Base-by-base conservation (phyloP, 2,888 invertebrate genomes). In the Galeruca laticollis region DNA sequence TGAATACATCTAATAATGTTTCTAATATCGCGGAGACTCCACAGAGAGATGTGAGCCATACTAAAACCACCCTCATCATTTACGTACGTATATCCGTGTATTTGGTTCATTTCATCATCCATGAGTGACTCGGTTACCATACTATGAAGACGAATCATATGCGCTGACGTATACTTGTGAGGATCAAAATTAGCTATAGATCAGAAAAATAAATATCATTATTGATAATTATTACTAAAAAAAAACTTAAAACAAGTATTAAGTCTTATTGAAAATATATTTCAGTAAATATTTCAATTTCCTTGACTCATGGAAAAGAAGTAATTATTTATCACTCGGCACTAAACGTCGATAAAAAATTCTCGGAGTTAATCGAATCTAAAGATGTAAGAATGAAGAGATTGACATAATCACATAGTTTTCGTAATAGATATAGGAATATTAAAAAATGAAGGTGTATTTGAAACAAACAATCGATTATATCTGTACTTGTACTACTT, bases 121-220 rank as follows among this genome's bases (percentile, higher is more conserved):
- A 96, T 88, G 11, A 96, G 84, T 0, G 93, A 88, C 80, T 97
- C 96, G 63, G 94, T 93, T n/a, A 95, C 90, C 83, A 96, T 87
- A 71, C 94, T 93, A 84, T 96, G 95, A 0, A 94, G 91, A 51
- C 93, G 90, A 35, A 94, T 93, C 93, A 96, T 94, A 80, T 95
- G 93, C 49, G 92, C 91, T 63, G 94, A 93, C 66, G 94, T 94
- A 84, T 81, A 85, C 71, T 84, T 84, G 74, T 86, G 83, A 8
- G 85, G 85, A 76, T 85, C 85, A 64, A 85, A 86, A 80, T 82
- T 88, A 87, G 93, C 94, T 80, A 94, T 94, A 82, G 92, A 91
- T 60, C 94, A 93, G 75, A 96, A 88, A 64, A 96, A 90, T n/a
- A n/a, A n/a, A n/a, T n/a, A n/a, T 26, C 6, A 5, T 26, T 6